Percentiles rank a stretch among this genome's conserved stretches.
Conservation (phyloP, 2,888 invertebrate species). For the Lepidonotus clava region DNA sequence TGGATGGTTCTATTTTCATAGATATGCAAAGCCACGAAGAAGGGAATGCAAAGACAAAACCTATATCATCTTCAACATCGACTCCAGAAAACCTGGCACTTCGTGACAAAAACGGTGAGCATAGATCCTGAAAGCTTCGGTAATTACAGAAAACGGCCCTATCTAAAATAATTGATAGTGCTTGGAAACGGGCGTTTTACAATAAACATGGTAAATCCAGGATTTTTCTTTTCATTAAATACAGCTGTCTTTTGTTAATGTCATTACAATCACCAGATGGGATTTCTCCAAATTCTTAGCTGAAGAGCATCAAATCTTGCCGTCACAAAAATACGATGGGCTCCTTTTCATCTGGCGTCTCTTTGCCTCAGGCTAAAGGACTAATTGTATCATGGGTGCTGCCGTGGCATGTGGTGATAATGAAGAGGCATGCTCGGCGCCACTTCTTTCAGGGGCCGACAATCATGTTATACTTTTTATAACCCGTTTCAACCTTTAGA, state of each 20-base stretch:
- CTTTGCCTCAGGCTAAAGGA: background rate
- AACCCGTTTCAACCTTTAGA: background rate
- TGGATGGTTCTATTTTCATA: background rate
- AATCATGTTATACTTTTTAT: background rate
- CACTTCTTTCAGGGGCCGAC: background rate
- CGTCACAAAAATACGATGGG: too few relatives aligned
- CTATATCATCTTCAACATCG: background rate
- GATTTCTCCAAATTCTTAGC: too few relatives aligned
- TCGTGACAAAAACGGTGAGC: background rate
- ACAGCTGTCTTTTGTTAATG: too few relatives aligned
- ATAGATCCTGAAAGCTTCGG: background rate
- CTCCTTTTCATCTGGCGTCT: too few relatives aligned
- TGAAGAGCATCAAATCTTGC: too few relatives aligned
- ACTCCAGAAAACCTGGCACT: background rate
- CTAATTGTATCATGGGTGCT: background rate
- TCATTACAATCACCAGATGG: too few relatives aligned
- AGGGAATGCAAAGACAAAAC: background rate
- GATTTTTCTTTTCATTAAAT: too few relatives aligned
- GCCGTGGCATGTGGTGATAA: background rate
- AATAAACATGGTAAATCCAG: too few relatives aligned
- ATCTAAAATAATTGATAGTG: too few relatives aligned
- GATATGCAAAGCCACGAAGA: background rate
- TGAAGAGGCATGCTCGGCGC: background rate
- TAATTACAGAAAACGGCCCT: too few relatives aligned
- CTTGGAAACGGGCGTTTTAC: too few relatives aligned